A percentile compares a stretch with the other conserved stretches of the same genome.
These are phyloP conservation scores for Globia sparganii DNA, from an alignment of 2,888 invertebrate genomes.

Conservation along the genomic window DNA sequence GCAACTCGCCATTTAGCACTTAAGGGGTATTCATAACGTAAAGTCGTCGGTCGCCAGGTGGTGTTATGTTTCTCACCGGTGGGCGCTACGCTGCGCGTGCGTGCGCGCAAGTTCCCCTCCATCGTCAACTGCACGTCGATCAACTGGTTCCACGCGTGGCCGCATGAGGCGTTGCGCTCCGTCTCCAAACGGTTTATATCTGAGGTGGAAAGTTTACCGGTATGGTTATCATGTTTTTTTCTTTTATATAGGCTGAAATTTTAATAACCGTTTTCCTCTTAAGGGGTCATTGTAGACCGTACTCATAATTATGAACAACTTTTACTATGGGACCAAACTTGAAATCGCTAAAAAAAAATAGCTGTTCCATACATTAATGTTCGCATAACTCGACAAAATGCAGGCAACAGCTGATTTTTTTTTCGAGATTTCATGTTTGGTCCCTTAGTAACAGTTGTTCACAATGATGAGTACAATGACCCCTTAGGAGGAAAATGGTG, in stretches of 20 bases:
- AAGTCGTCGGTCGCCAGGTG: slow-evolving; percentile 80
- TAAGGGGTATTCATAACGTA: neutral
- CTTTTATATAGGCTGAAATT: neutral
- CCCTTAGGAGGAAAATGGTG: too few relatives aligned
- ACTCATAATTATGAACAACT: too few relatives aligned
- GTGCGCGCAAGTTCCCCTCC: slow-evolving; percentile 98
- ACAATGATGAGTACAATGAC: too few relatives aligned
- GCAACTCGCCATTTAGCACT: neutral
- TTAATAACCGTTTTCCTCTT: too few relatives aligned
- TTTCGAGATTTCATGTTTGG: too few relatives aligned
- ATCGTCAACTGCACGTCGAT: slow-evolving; percentile 97
- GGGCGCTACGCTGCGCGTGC: slow-evolving; percentile 95
- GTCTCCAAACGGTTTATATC: slow-evolving; percentile 96
- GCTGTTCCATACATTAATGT: too few relatives aligned
- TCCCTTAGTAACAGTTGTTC: too few relatives aligned
- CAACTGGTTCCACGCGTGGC: slow-evolving; percentile 99
- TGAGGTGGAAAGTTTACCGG: slow-evolving; percentile 94
- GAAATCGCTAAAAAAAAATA: too few relatives aligned
- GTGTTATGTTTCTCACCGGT: slow-evolving; percentile 98
- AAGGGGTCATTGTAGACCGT: too few relatives aligned
- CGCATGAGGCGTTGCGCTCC: slow-evolving; percentile 96
- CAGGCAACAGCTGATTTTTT: too few relatives aligned
- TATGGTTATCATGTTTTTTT: slow-evolving; percentile 72
- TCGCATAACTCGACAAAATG: too few relatives aligned
- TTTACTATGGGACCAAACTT: too few relatives aligned